These are phyloP conservation scores for Lepidothrix coronata DNA, from an alignment of 2,113 vertebrate genomes.

Conservation along the genomic window DNA sequence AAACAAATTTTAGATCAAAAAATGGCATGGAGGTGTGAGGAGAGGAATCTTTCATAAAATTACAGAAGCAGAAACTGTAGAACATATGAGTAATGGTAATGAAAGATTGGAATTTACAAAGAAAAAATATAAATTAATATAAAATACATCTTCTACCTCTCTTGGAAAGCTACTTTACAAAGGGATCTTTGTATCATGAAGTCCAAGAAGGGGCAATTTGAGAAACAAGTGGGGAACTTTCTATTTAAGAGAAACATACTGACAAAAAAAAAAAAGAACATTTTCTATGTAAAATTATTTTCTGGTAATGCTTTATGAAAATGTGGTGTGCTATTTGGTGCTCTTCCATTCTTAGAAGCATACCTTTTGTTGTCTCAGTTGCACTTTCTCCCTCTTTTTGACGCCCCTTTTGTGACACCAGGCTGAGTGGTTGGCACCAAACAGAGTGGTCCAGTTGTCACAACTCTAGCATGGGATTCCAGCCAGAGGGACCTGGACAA, in stretches of 20 bases:
- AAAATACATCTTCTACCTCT: not conserved
- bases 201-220: not conserved
- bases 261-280: not conserved
- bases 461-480: not conserved
- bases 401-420: not conserved
- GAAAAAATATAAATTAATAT: not conserved
- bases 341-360: not conserved
- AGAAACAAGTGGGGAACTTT: not conserved
- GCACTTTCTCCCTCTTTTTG: not conserved
- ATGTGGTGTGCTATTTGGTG: accelerated
- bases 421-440: not conserved
- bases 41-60: not conserved
- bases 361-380: not conserved
- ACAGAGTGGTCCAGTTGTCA: not conserved
- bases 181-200: not conserved
- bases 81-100: not conserved
- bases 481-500: not conserved
- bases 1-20: not conserved
- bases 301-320: not conserved
- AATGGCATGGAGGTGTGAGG: not conserved
- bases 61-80: not conserved
- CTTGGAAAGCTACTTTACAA: not conserved
- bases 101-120: not conserved
- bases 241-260: not conserved
- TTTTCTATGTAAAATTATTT: not conserved